These are phyloP conservation scores for Labroides dimidiatus DNA, from an alignment of 2,797 vertebrate species.

Conservation along the genomic window DNA sequence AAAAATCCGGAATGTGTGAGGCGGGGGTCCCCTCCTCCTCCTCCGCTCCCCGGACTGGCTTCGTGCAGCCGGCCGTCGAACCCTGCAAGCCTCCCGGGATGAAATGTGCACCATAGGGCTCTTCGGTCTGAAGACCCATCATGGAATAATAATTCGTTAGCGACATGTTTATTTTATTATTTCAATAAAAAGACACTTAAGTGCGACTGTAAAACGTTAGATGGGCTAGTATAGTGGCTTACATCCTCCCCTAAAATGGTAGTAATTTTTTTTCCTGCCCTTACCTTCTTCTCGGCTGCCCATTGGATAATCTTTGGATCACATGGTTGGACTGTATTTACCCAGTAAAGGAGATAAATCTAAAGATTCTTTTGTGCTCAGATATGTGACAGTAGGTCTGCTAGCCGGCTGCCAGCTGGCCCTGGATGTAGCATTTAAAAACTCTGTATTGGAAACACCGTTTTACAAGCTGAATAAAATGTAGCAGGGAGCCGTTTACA, in stretches of 20 bases:
- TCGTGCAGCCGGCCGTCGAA: slow-evolving; percentile 70
- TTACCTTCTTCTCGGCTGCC: slow-evolving; percentile 82
- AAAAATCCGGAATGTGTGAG: slow-evolving; percentile 76
- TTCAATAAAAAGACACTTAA: slow-evolving; percentile 88
- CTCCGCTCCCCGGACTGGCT: slow-evolving; percentile 66
- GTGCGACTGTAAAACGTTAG: slow-evolving; percentile 86
- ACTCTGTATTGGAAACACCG: slow-evolving; percentile 3
- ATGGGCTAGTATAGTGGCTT: slow-evolving; percentile 76
- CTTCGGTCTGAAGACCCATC: slow-evolving; percentile 93
- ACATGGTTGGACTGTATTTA: slow-evolving; percentile 93
- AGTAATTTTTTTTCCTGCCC: slow-evolving; percentile 88
- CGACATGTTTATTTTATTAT: slow-evolving; percentile 91
- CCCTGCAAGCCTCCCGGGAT: slow-evolving; percentile 86
- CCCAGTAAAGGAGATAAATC: slow-evolving; percentile 91
- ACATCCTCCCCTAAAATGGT: slow-evolving; percentile 90
- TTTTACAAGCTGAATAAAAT: slow-evolving; percentile 64
- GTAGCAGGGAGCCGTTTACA: slow-evolving; percentile 51
- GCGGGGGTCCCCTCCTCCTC: slow-evolving; percentile 66
- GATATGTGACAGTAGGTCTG: slow-evolving; percentile 48
- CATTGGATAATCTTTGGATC: slow-evolving; percentile 89
- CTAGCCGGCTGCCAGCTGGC: slow-evolving; percentile 41
- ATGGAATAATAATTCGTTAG: slow-evolving; percentile 97
- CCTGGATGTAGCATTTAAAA: slow-evolving; percentile 28
- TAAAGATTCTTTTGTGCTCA: slow-evolving; percentile 83
- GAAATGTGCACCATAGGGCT: slow-evolving; percentile 90